Conservation (phyloP, 2,888 invertebrate genomes). For the Synergus umbraculus region DNA sequence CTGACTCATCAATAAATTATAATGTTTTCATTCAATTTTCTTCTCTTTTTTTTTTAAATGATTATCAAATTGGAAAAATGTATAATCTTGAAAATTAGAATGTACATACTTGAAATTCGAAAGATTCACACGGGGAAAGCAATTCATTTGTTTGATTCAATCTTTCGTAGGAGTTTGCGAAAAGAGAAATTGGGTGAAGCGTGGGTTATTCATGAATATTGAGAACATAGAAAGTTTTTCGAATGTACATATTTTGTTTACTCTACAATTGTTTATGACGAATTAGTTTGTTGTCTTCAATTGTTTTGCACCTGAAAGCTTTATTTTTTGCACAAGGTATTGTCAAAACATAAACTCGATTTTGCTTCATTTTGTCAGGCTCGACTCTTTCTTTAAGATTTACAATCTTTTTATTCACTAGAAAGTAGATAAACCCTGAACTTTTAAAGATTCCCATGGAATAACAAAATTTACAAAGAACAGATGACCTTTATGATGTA, state of each 20-base stretch:
- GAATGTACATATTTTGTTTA: background rate
- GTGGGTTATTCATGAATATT: background rate
- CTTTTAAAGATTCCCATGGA: slow-evolving; percentile 32
- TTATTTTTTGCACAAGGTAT: background rate
- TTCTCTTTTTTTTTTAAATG: background rate
- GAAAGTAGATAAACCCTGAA: background rate
- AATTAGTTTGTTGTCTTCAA: background rate
- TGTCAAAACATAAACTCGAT: too few species aligned
- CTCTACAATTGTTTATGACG: background rate
- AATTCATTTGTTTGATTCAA: background rate
- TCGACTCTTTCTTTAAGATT: too few species aligned
- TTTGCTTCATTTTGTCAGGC: too few species aligned
- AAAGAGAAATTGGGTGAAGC: background rate
- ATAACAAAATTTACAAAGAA: slow-evolving; percentile 26
- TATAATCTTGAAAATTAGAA: background rate
- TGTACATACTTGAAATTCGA: too few species aligned
- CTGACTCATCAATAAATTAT: background rate
- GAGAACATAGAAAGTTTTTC: background rate
- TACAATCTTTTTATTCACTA: background rate
- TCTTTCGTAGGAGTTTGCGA: background rate
- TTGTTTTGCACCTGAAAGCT: background rate
- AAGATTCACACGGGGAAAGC: too few species aligned
- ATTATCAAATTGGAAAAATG: background rate
- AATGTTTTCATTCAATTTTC: background rate
- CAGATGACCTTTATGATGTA: slow-evolving; percentile 27